Conservation (phyloP, 2,888 invertebrate genomes). For the Tachina grossa region DNA sequence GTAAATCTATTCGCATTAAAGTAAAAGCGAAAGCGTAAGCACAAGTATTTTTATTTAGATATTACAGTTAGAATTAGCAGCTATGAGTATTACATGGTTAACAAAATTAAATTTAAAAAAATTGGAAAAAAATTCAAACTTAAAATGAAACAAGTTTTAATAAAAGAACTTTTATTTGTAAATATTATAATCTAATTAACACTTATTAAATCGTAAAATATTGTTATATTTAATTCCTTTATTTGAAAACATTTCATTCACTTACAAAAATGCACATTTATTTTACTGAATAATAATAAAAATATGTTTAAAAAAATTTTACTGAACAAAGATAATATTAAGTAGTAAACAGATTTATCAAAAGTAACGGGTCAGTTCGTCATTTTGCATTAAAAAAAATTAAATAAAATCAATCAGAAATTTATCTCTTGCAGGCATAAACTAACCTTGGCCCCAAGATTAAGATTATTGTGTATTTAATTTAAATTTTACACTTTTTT, state of each 20-base stretch:
- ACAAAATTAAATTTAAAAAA: slow-evolving; percentile 1
- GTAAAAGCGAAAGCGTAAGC: slow-evolving; percentile 14
- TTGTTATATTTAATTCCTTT: background rate
- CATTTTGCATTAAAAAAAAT: slow-evolving; percentile 15
- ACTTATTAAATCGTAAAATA: slow-evolving; percentile 7
- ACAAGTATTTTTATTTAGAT: background rate
- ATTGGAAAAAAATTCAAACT: background rate
- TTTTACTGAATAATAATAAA: slow-evolving; percentile 32
- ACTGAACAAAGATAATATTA: slow-evolving; percentile 34
- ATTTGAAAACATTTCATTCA: slow-evolving; percentile 17
- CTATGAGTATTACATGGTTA: background rate
- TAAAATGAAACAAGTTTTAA: slow-evolving; percentile 46
- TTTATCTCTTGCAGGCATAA: slow-evolving; percentile 45
- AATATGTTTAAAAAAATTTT: background rate
- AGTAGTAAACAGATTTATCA: slow-evolving; percentile 60
- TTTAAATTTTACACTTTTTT: too few relatives aligned
- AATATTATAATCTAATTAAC: slow-evolving; percentile 42
- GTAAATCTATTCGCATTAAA: slow-evolving; percentile 21
- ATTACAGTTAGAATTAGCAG: background rate
- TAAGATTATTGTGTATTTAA: background rate
- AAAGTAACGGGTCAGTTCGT: slow-evolving; percentile 20
- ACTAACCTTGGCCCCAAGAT: slow-evolving; percentile 24
- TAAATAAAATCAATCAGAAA: slow-evolving; percentile 18
- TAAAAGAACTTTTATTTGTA: slow-evolving; percentile 47
- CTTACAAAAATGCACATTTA: background rate